Conservation (phyloP, 2,113 vertebrate species). For the Amphiprion percula region DNA sequence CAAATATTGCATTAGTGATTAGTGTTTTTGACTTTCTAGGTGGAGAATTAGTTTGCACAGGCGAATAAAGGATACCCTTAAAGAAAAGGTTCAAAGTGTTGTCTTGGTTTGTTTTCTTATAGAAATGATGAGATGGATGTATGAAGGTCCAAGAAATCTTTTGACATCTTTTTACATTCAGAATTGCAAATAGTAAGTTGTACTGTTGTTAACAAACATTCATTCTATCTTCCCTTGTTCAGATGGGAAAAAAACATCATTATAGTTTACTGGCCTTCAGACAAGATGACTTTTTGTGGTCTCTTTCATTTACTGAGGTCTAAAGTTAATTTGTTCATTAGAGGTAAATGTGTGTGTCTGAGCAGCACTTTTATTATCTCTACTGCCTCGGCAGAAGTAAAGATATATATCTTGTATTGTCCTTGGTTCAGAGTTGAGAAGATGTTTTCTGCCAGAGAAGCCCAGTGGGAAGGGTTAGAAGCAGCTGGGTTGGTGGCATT, state of each 20-base stretch:
- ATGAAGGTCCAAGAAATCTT: neutral
- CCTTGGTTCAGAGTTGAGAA: conserved; percentile 38
- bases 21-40: too few relatives aligned
- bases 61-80: too few relatives aligned
- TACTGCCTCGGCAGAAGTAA: conserved; percentile 6
- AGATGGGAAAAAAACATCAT: neutral
- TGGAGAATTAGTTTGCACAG: too few relatives aligned
- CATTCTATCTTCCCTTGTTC: neutral
- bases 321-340: conserved; percentile 30
- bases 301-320: conserved; percentile 7
- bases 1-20: too few relatives aligned
- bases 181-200: neutral
- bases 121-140: neutral
- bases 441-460: conserved; percentile 32
- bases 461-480: conserved; percentile 47
- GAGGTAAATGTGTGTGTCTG: conserved; percentile 20
- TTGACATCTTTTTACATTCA: neutral
- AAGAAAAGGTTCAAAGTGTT: neutral
- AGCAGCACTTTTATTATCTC: conserved; percentile 8
- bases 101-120: neutral
- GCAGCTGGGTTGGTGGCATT: conserved; percentile 65
- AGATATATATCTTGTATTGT: conserved; percentile 11
- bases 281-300: neutral
- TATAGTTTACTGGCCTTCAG: neutral
- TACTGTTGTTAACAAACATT: neutral